Evolutionary conservation across 30 jellyfish, hydroid and myxozoan genomes (phyloP), one percentile per base, ranked within the genome.

Genomic region (Cassiopea andromeda): DNA sequence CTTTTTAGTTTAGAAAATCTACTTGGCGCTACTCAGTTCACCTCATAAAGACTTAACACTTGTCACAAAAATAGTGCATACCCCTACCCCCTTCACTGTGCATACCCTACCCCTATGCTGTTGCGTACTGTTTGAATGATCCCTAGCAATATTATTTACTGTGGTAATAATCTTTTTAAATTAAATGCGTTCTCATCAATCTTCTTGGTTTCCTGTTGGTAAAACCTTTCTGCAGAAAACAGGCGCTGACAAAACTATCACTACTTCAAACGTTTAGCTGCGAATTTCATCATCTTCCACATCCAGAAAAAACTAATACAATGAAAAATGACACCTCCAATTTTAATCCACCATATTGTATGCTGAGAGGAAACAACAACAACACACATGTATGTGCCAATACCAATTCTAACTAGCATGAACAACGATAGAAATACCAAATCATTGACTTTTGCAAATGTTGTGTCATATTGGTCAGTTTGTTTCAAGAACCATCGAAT

Each of bases 401-500:
- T 66, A 17, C 90, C 89, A 10, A 89, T 73, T 84, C 98, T 70
- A 0, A 93, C 93, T 57, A 85, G 7, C 46, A 82, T 85, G 18
- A 93, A 93, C 87, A 89, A 64, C 1, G 46, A 58, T 8, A 84
- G 3, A 61, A 93, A 93, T 12, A 93, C 60, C 44, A 72, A 60
- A 81, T 93, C 98, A 82, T 93, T 93, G 1, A 93, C 17, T 19
- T 69, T 82, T 2, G 91, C 95, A 82, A 93, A 84, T 48, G 71
- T 69, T 38, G 97, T 48, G 17, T 70, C 78, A 67, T 89, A 89
- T 45, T 60, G 70, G 27, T 75, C 69, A 4, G 83, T 44, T 70
- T 89, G 92, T 44, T 84, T 90, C 49, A 93, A 75, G 84, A 93
- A 93, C 98, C 97, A 93, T 27, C 98, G 79, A 13, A 84, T 77